These are phyloP conservation scores for Nothocercus julius DNA, from an alignment of 2,113 vertebrate species.

Conservation along the genomic window DNA sequence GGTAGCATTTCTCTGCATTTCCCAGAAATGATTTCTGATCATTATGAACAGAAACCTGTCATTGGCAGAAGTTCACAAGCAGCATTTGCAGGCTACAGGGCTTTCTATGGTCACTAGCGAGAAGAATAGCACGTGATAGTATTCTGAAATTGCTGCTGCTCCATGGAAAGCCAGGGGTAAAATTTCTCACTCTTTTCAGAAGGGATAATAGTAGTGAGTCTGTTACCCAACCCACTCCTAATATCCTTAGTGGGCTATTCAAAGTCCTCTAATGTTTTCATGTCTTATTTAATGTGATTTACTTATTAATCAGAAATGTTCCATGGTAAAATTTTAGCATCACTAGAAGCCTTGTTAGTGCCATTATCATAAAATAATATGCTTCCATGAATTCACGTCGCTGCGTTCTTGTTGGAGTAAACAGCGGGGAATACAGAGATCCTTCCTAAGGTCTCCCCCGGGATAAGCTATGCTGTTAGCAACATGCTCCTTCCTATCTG, in stretches of 20 bases:
- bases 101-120: neutral
- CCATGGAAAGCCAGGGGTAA: neutral
- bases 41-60: neutral
- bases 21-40: neutral
- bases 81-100: neutral
- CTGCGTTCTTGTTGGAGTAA: neutral
- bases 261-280: neutral
- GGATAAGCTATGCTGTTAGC: neutral
- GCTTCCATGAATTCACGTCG: neutral
- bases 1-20: neutral
- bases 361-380: neutral
- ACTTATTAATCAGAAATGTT: conserved; percentile 10
- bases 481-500: neutral
- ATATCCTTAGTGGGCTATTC: neutral
- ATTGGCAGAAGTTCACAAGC: neutral
- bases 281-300: neutral
- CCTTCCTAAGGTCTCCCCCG: neutral
- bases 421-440: neutral
- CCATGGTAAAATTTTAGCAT: neutral
- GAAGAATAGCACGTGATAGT: neutral
- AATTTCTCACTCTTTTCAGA: neutral
- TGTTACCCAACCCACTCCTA: neutral
- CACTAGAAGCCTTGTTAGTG: neutral
- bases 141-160: neutral
- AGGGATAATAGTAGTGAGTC: neutral